A percentile compares a stretch with the other conserved stretches of the same genome.
Evolutionary conservation across 2,113 vertebrate genomes (phyloP).

Genomic region (Desmodus rotundus): DNA sequence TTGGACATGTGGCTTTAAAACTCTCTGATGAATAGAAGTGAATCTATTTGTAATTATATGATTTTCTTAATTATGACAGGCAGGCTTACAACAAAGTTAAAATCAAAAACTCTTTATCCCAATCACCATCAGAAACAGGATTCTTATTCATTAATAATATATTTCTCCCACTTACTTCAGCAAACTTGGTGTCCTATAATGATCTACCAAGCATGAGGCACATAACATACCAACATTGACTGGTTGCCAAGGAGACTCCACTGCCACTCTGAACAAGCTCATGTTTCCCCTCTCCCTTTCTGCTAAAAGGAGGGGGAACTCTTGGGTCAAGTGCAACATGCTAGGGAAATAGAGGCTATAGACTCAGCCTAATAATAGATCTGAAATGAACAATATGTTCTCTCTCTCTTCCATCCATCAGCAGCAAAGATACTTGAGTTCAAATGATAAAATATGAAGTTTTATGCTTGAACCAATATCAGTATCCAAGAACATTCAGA

Average conservation of each 20-base stretch:
- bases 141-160: background rate
- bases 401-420: background rate
- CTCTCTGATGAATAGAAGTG: background rate
- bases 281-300: background rate
- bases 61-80: slow-evolving; percentile 43
- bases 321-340: background rate
- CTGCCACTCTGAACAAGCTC: background rate
- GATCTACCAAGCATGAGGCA: background rate
- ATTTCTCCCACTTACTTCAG: background rate
- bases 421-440: slow-evolving; percentile 20
- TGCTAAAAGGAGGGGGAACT: background rate
- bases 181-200: background rate
- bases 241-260: background rate
- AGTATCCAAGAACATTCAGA: background rate
- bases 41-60: background rate
- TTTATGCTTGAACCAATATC: background rate
- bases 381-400: background rate
- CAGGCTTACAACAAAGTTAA: slow-evolving; percentile 30
- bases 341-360: background rate
- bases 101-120: slow-evolving; percentile 51
- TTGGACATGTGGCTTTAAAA: slow-evolving; percentile 17
- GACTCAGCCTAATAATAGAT: background rate
- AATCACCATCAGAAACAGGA: background rate
- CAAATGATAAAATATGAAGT: background rate
- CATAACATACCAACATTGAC: background rate